phyloP scores from a whole-genome alignment of 2,113 vertebrate species.

The Vombatus ursinus region DNA sequence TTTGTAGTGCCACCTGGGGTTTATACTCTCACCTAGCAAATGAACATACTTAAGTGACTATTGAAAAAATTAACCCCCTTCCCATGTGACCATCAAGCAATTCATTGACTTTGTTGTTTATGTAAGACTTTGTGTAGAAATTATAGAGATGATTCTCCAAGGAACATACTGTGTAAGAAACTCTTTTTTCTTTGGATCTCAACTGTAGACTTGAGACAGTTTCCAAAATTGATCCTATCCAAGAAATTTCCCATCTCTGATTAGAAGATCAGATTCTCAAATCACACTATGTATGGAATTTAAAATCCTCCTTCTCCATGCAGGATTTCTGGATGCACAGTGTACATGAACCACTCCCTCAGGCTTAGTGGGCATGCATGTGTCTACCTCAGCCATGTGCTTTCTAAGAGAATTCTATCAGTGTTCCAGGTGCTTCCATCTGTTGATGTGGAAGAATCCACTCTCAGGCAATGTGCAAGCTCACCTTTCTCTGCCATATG shows the following conservation, averaged over 20 bases:
- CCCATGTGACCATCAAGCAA: neutral
- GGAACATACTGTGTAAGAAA: neutral
- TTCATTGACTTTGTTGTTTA: neutral
- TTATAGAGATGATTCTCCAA: neutral
- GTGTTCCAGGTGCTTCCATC: neutral
- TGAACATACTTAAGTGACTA: neutral
- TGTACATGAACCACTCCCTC: neutral
- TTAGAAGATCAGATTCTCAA: neutral
- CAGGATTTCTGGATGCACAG: neutral
- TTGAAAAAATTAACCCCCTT: neutral
- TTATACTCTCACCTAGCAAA: neutral
- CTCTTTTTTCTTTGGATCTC: neutral
- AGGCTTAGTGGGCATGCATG: neutral
- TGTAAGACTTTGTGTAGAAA: neutral
- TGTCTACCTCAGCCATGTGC: neutral
- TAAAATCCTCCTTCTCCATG: neutral
- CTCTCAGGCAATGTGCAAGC: neutral
- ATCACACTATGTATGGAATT: neutral
- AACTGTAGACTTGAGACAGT: neutral
- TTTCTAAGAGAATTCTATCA: neutral
- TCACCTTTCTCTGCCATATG: neutral
- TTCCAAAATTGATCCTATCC: neutral
- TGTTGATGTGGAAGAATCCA: neutral
- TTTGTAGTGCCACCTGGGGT: neutral
- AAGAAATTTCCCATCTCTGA: neutral